A percentile compares a stretch with the other conserved stretches of the same genome.
phyloP scores from a whole-genome alignment of 2,113 vertebrate species.

The Dasyurus viverrinus region DNA sequence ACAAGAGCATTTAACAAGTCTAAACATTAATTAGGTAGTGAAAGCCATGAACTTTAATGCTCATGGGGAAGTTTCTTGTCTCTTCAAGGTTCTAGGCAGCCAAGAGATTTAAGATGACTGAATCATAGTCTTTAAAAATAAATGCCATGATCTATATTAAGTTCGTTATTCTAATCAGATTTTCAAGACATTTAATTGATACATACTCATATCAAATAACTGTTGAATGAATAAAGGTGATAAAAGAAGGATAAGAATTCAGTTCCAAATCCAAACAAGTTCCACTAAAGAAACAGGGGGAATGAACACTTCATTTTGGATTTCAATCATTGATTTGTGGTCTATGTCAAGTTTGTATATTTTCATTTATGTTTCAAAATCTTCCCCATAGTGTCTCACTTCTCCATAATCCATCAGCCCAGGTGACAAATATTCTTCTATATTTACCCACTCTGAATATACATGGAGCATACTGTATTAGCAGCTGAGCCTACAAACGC shows the following conservation, averaged over 20 bases:
- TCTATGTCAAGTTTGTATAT: conserved; percentile 82
- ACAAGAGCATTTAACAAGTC: conserved; percentile 61
- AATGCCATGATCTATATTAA: conserved; percentile 80
- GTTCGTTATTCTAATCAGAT: conserved; percentile 82
- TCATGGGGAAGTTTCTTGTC: conserved; percentile 68
- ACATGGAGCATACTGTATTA: conserved; percentile 87
- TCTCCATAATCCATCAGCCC: conserved; percentile 91
- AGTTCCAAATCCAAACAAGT: conserved; percentile 70
- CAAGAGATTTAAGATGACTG: conserved; percentile 60
- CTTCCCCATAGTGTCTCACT: conserved; percentile 91
- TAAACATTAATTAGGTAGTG: conserved; percentile 65
- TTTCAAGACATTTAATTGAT: conserved; percentile 83
- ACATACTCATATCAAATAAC: conserved; percentile 76
- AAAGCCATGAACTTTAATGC: conserved; percentile 71
- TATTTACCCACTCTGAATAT: conserved; percentile 89
- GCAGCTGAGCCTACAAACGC: conserved; percentile 94
- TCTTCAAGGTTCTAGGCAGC: conserved; percentile 71
- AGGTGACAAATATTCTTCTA: conserved; percentile 97
- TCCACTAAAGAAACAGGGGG: conserved; percentile 68
- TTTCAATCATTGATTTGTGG: conserved; percentile 72
- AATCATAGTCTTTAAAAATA: conserved; percentile 84
- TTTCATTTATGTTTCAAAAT: conserved; percentile 88
- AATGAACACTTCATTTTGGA: conserved; percentile 63
- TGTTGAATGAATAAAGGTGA: conserved; percentile 56
- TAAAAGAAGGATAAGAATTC: conserved; percentile 51